A percentile compares a stretch with the other conserved stretches of the same genome.
Conservation (phyloP, 2,888 invertebrate species). For the Cantharis lateralis region DNA sequence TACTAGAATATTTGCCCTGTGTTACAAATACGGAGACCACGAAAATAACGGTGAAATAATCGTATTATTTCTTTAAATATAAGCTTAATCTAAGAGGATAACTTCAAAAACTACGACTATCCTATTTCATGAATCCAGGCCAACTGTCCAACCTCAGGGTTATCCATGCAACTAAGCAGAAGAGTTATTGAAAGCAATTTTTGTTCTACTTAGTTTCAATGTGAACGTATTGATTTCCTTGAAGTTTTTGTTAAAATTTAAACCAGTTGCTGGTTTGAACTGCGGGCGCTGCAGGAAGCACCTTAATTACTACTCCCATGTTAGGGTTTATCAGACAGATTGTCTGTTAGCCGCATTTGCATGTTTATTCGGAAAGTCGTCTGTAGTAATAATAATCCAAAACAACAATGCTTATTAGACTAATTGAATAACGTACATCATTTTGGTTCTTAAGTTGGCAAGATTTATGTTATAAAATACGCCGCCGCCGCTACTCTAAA, state of each 20-base stretch:
- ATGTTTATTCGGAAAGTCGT: slow-evolving; percentile 15
- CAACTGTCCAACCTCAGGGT: too few relatives aligned
- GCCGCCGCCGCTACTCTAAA: background rate
- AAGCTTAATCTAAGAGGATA: too few relatives aligned
- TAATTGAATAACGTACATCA: background rate
- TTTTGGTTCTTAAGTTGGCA: background rate
- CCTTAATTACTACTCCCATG: slow-evolving; percentile 21
- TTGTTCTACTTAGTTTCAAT: too few relatives aligned
- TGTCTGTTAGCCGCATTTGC: slow-evolving; percentile 20
- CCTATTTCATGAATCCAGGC: too few relatives aligned
- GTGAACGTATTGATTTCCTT: background rate
- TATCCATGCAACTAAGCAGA: too few relatives aligned
- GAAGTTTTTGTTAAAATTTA: background rate
- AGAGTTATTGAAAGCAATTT: too few relatives aligned
- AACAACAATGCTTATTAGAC: background rate
- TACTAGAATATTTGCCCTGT: too few relatives aligned
- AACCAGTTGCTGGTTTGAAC: background rate
- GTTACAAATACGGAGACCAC: too few relatives aligned
- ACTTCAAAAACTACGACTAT: too few relatives aligned
- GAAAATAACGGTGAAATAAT: too few relatives aligned
- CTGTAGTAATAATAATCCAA: slow-evolving; percentile 9
- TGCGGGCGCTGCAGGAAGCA: slow-evolving; percentile 12
- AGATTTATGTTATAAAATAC: background rate
- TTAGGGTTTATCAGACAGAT: slow-evolving; percentile 14
- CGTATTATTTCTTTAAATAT: too few relatives aligned